These are phyloP conservation scores for Taphrorychus bicolor DNA, from an alignment of 2,888 invertebrate species.

Conservation along the genomic window DNA sequence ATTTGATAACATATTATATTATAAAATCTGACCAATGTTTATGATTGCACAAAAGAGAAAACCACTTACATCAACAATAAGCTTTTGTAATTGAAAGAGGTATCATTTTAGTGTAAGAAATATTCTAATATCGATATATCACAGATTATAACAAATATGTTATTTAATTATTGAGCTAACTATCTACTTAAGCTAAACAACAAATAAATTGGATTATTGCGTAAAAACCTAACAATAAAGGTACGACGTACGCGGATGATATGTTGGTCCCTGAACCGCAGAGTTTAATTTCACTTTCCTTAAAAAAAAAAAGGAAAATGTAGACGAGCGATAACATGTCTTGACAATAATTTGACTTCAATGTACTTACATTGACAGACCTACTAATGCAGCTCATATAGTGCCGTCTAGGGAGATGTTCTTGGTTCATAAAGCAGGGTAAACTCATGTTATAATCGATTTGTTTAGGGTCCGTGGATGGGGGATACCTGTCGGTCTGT, in stretches of 20 bases:
- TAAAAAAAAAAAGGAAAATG: constrained; percentile 49
- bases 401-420: constrained; percentile 70
- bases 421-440: constrained; percentile 56
- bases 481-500: constrained; percentile 44
- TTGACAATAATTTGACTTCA: too few species aligned
- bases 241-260: constrained; percentile 40
- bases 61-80: background rate
- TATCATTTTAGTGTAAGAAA: background rate
- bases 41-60: too few species aligned
- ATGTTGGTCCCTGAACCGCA: constrained; percentile 63
- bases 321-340: background rate
- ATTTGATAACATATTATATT: too few species aligned
- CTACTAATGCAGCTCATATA: constrained; percentile 79
- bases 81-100: too few species aligned
- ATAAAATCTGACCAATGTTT: too few species aligned
- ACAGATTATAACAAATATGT: constrained; percentile 32
- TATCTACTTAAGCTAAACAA: constrained; percentile 24
- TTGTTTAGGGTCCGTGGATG: constrained; percentile 52
- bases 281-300: constrained; percentile 74
- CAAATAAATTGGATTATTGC: constrained; percentile 17
- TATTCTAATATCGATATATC: constrained; percentile 16
- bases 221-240: constrained; percentile 31
- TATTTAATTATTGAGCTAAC: constrained; percentile 28
- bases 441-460: constrained; percentile 61
- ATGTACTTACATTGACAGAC: constrained; percentile 74